A percentile compares a stretch with the other conserved stretches of the same genome.
Evolutionary conservation across 2,113 vertebrate genomes (phyloP).

Genomic region (Regulus satrapa): DNA sequence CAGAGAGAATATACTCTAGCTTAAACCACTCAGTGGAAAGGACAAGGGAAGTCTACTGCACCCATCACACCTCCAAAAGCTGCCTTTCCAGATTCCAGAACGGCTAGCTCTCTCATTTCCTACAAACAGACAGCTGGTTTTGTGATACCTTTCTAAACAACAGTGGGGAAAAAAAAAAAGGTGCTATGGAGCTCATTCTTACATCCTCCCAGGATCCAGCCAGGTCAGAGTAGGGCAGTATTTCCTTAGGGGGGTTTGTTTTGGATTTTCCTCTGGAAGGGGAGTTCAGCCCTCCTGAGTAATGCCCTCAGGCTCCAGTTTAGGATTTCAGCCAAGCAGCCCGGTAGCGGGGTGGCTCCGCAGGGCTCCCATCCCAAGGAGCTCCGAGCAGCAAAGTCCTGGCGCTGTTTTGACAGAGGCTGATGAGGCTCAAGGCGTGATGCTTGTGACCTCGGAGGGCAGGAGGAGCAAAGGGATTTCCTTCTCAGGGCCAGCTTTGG

Average conservation of each 20-base stretch:
- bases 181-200: not conserved
- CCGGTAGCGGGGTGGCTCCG: not conserved
- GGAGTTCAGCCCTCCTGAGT: not conserved
- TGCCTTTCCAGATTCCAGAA: not conserved
- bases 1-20: not conserved
- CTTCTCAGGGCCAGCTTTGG: not conserved
- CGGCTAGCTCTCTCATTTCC: not conserved
- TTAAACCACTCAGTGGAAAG: not conserved
- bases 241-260: rapidly evolving
- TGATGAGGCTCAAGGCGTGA: not conserved
- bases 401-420: not conserved
- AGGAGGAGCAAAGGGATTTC: not conserved
- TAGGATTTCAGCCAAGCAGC: not conserved
- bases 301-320: not conserved
- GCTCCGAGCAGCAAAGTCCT: rapidly evolving
- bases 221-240: not conserved
- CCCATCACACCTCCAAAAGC: not conserved
- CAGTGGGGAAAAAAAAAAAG: rapidly evolving
- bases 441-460: not conserved
- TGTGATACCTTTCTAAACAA: not conserved
- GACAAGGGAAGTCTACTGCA: not conserved
- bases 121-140: not conserved
- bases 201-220: no score
- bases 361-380: not conserved
- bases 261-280: not conserved